Conservation (phyloP, 2,888 invertebrate genomes). For the Neoscelio sp. region DNA sequence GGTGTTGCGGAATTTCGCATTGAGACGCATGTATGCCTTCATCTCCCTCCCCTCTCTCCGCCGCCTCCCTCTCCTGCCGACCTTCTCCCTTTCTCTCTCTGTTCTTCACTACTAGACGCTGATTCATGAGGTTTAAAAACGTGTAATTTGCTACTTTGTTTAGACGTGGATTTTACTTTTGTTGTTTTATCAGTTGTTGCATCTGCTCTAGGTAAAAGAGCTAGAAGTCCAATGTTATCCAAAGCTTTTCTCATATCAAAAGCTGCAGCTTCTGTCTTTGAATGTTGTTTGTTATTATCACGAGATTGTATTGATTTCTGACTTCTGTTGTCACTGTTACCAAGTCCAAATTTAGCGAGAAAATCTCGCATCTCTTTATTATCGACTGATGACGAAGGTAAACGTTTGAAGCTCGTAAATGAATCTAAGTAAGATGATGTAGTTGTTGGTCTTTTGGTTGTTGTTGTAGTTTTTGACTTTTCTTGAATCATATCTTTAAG, state of each 20-base stretch:
- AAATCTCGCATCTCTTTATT: slow-evolving; percentile 83
- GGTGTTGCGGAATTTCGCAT: no score
- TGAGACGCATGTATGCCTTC: no score
- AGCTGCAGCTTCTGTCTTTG: slow-evolving; percentile 78
- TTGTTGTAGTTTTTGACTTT: slow-evolving; percentile 33
- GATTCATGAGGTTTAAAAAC: slow-evolving; percentile 82
- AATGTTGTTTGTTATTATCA: slow-evolving; percentile 59
- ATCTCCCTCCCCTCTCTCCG: no score
- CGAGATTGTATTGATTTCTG: slow-evolving; percentile 75
- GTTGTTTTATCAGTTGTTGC: no score
- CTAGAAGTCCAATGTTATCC: slow-evolving; percentile 80
- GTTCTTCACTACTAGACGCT: slow-evolving; percentile 82
- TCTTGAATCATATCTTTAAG: slow-evolving; percentile 47
- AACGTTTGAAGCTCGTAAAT: slow-evolving; percentile 81
- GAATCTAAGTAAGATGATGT: slow-evolving; percentile 76
- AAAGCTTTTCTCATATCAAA: slow-evolving; percentile 81
- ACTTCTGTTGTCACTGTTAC: slow-evolving; percentile 72
- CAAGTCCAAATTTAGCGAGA: slow-evolving; percentile 82
- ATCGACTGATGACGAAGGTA: slow-evolving; percentile 79
- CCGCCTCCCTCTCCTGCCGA: no score
- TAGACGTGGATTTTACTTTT: slow-evolving; percentile 27
- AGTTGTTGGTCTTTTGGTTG: slow-evolving; percentile 70
- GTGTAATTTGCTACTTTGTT: slow-evolving; percentile 71
- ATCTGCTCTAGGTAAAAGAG: slow-evolving; percentile 38
- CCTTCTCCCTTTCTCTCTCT: slow-evolving; percentile 83